Base-by-base conservation (phyloP, 2,113 vertebrate species). In the Edolisoma coerulescens region DNA sequence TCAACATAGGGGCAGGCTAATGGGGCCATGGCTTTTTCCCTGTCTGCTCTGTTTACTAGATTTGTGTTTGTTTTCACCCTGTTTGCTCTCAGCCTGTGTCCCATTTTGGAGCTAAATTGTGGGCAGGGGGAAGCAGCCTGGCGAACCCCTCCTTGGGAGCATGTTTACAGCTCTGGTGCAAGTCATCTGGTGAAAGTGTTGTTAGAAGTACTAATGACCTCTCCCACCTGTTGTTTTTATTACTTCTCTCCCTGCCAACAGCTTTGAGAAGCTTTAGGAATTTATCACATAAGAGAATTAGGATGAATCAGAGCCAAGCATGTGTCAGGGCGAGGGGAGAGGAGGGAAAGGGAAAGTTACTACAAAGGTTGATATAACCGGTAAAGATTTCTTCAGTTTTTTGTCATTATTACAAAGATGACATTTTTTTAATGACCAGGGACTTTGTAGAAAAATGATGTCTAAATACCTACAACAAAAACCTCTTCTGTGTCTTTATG, bases 221-320 rank as follows among this genome's bases (percentile, higher is more conserved):
- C 65, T 91, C 44, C 28, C 22, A 32, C 30, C 41, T 78, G 44
- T n/a, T 79, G 35, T 45, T 96, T 91, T 87, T 87, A 75, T 91
- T 79, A 42, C 41, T 71, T 68, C 24, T 63, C 64, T 74, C 33
- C 9, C 56, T 84, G 75, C 53, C 74, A 84, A 45, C 2, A 9
- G 49, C 69, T 77, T 89, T 1, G 0, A 77, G 49, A 79, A 91
- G 41, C 47, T 95, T 95, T 78, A 73, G 45, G 74, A 93, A 73
- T 92, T 92, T 84, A 53, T 91, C 65, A 45, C 79, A 23, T 64
- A 79, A 87, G 61, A 91, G 80, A 91, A 91, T 91, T 82, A 91
- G 49, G 53, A 81, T 73, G 52, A 96, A 82, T 23, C 11, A 4
- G 41, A 79, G 61, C 56, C 93, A 89, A 87, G 21, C 41, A 44